Percentiles rank a stretch among this genome's conserved stretches.
Conservation (phyloP, 1,140 invertebrate species). For the Wasmannia auropunctata region DNA sequence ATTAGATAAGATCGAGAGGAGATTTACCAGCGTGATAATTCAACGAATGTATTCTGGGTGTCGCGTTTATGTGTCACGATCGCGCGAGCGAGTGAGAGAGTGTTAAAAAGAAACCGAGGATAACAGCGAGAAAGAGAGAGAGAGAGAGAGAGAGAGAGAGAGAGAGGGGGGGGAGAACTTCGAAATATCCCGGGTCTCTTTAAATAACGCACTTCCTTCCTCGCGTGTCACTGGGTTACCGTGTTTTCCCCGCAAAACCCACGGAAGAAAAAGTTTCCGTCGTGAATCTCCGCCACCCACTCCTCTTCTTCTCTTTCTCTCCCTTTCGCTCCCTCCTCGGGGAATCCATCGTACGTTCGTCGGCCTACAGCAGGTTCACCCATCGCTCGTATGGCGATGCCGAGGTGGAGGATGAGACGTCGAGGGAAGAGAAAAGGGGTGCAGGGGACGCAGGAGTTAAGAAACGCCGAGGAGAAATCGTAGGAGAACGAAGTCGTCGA, state of each 20-base stretch:
- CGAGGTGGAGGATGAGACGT: not conserved
- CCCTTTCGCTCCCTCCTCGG: not conserved
- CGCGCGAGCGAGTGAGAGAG: not conserved
- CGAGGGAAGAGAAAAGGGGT: not conserved
- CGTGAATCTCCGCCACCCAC: conserved; percentile 41
- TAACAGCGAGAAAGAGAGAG: too few species aligned
- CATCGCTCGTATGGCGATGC: not conserved
- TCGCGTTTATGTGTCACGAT: not conserved
- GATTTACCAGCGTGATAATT: not conserved
- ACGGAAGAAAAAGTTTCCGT: conserved; percentile 58
- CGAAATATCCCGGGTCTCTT: conserved; percentile 44
- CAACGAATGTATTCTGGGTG: not conserved
- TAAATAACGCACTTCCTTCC: conserved; percentile 50
- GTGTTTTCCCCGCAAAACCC: conserved; percentile 55
- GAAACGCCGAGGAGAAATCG: conserved; percentile 9
- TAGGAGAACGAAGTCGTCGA: conserved; percentile 54
- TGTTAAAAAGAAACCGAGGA: not conserved
- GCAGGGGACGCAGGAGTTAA: not conserved
- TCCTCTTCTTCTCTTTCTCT: not conserved
- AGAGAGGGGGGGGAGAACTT: too few species aligned
- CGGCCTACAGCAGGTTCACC: conserved; percentile 43
- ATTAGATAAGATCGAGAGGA: not conserved
- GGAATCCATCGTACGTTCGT: not conserved
- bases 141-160: too few species aligned
- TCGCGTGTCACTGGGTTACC: conserved; percentile 63